A percentile compares a stretch with the other conserved stretches of the same genome.
Conservation (phyloP, 2,888 invertebrate genomes). For the Lumbricus terrestris region DNA sequence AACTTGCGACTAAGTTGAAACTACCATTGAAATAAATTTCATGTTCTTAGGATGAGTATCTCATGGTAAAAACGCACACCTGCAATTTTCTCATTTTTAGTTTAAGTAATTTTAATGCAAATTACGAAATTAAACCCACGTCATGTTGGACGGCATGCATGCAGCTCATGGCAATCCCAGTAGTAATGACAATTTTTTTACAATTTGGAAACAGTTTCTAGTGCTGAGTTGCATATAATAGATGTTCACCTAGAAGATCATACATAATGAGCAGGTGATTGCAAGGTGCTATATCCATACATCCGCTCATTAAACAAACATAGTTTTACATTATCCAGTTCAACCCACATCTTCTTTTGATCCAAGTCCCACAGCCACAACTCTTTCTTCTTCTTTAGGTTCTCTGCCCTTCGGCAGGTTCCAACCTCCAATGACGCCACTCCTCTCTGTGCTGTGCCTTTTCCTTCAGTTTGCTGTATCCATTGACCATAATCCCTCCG, state of each 20-base stretch:
- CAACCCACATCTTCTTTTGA: not conserved
- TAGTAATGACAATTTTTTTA: not conserved
- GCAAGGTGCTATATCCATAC: no score
- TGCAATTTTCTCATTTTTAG: not conserved
- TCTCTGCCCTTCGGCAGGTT: no score
- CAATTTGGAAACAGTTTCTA: not conserved
- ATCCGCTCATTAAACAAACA: not conserved
- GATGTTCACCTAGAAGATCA: no score
- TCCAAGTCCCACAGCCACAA: not conserved
- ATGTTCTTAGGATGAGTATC: no score
- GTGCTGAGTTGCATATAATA: not conserved
- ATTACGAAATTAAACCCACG: not conserved
- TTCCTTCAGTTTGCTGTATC: no score
- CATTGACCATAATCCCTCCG: no score
- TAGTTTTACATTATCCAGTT: not conserved
- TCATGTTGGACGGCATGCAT: not conserved
- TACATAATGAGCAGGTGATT: no score
- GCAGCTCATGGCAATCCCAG: not conserved
- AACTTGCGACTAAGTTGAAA: no score
- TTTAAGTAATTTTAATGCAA: not conserved
- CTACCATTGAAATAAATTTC: no score
- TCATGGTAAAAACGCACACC: not conserved
- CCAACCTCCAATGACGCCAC: no score
- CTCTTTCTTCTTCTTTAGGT: no score
- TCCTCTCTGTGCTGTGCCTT: no score